These are phyloP conservation scores for Apostichopus leukothele DNA, from an alignment of 53 echinoderm and acorn worm species.

Conservation along the genomic window DNA sequence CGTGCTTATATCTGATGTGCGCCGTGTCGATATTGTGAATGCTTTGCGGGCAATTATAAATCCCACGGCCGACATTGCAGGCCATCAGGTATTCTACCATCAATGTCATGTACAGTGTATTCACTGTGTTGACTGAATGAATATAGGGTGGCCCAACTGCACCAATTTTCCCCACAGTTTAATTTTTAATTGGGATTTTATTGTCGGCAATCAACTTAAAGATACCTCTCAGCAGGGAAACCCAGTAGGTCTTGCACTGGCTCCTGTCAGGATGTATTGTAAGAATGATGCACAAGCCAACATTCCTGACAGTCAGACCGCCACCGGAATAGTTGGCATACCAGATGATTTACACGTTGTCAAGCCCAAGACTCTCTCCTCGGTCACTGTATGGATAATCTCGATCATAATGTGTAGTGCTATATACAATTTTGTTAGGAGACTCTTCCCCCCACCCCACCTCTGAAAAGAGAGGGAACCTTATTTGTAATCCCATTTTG, in stretches of 20 bases:
- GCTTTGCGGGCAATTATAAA: background rate
- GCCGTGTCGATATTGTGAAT: too few relatives aligned
- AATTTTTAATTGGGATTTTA: constrained; percentile 47
- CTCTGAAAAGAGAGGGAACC: too few relatives aligned
- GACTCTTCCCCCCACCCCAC: too few relatives aligned
- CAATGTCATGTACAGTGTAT: constrained; percentile 31
- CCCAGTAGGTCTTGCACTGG: constrained; percentile 31
- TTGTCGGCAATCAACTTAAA: constrained; percentile 47
- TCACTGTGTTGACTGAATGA: constrained; percentile 14
- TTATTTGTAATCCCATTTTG: too few relatives aligned
- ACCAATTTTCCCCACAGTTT: constrained; percentile 25
- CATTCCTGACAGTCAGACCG: constrained; percentile 17
- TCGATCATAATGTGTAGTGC: too few relatives aligned
- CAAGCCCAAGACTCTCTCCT: too few relatives aligned
- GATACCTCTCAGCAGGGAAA: constrained; percentile 18
- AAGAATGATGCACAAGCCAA: constrained; percentile 28
- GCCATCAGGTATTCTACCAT: constrained; percentile 18
- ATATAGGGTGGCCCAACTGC: background rate
- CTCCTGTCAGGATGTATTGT: constrained; percentile 1
- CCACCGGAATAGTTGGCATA: constrained; percentile 13
- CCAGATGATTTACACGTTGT: constrained; percentile 15
- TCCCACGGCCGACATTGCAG: background rate
- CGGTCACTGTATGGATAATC: too few relatives aligned
- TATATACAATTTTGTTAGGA: too few relatives aligned
- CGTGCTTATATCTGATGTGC: background rate